Conservation (phyloP, 2,797 vertebrate species). For the Pipistrellus pipistrellus region DNA sequence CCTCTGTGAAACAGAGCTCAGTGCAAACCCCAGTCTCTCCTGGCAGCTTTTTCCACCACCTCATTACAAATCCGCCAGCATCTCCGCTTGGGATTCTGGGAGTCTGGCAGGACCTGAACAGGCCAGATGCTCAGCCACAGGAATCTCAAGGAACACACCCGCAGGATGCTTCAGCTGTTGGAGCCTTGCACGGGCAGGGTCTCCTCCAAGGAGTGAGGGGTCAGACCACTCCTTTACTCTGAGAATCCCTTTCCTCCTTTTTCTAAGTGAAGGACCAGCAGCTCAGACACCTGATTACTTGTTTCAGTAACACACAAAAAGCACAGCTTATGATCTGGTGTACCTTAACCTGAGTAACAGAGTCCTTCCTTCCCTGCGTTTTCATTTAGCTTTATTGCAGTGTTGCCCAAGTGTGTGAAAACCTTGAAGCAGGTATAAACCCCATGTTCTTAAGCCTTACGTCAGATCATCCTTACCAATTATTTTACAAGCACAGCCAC, state of each 20-base stretch:
- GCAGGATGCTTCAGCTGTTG: neutral
- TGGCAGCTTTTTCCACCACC: neutral
- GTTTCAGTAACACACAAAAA: neutral
- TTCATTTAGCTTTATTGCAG: neutral
- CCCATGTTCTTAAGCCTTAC: neutral
- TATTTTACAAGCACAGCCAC: neutral
- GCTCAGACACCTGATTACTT: neutral
- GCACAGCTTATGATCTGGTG: neutral
- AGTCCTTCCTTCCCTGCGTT: neutral
- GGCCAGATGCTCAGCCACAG: constrained; percentile 2
- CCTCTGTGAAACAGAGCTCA: neutral
- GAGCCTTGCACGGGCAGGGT: neutral
- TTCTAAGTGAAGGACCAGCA: neutral
- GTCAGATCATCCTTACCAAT: neutral
- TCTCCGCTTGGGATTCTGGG: constrained; percentile 43
- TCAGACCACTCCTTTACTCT: neutral
- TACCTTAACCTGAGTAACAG: neutral
- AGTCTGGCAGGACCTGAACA: neutral
- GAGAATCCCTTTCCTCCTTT: neutral
- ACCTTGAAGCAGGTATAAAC: neutral
- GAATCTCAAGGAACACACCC: neutral
- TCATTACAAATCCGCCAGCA: neutral
- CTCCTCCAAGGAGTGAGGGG: neutral
- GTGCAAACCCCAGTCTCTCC: neutral
- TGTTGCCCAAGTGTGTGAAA: neutral